Conservation (phyloP, 2,113 vertebrate genomes). For the Phycodurus eques region DNA sequence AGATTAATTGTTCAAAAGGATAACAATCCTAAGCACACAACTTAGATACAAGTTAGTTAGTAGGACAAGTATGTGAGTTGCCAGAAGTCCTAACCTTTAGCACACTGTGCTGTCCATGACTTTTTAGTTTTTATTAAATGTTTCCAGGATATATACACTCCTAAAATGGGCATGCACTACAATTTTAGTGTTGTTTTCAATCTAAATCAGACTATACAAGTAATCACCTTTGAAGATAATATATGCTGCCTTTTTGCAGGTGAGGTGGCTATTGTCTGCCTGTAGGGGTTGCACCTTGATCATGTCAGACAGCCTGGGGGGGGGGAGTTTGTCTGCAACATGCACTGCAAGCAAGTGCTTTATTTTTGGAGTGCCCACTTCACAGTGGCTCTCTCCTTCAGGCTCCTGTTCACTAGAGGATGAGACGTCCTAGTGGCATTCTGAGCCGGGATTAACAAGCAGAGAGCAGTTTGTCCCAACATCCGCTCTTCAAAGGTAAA, state of each 20-base stretch:
- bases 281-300: slow-evolving; percentile 56
- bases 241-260: neutral
- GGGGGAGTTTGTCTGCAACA: slow-evolving; percentile 39
- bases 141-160: neutral
- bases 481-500: slow-evolving; percentile 75
- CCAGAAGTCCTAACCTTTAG: neutral
- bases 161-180: neutral
- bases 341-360: slow-evolving; percentile 58
- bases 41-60: neutral
- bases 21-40: neutral
- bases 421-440: slow-evolving; percentile 59
- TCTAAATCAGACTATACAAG: neutral
- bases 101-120: neutral
- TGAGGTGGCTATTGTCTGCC: slow-evolving; percentile 26
- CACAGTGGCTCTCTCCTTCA: slow-evolving; percentile 58
- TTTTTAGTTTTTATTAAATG: neutral
- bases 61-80: neutral
- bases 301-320: slow-evolving; percentile 64
- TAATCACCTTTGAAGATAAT: neutral
- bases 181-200: neutral
- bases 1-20: neutral
- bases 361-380: slow-evolving; percentile 79
- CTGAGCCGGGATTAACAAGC: slow-evolving; percentile 64
- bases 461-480: slow-evolving; percentile 62
- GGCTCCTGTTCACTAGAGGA: slow-evolving; percentile 56